A percentile compares a stretch with the other conserved stretches of the same genome.
Conservation (phyloP, 2,113 vertebrate genomes). For the Myotis davidii region DNA sequence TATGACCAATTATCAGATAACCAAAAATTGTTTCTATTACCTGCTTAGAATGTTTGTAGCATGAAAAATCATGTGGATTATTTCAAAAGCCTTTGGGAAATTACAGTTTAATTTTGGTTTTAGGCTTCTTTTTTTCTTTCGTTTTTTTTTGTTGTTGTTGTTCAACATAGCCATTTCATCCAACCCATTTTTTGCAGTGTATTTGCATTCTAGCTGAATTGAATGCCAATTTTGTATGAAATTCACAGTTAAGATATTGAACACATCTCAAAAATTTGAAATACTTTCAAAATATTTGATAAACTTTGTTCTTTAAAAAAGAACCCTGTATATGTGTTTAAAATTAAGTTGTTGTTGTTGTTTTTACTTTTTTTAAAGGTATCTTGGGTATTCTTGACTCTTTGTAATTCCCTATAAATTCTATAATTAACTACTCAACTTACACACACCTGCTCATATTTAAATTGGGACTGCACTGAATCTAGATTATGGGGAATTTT, state of each 20-base stretch:
- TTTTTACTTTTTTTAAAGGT: not conserved
- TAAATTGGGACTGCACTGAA: not conserved
- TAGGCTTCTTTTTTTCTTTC: constrained; percentile 5
- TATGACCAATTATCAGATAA: not conserved
- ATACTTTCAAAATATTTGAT: not conserved
- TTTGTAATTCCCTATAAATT: not conserved
- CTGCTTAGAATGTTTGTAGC: not conserved
- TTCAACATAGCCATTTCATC: not conserved
- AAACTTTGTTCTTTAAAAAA: not conserved
- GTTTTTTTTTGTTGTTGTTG: not conserved
- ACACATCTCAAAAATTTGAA: not conserved
- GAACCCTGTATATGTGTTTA: not conserved
- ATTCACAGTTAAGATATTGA: constrained; percentile 29
- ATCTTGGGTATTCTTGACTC: not conserved
- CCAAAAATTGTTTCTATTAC: not conserved
- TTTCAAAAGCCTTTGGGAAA: constrained; percentile 41
- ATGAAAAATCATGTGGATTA: not conserved
- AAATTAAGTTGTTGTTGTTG: too few relatives aligned
- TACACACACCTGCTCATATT: not conserved
- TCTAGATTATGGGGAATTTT: not conserved
- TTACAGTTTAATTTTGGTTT: constrained; percentile 32
- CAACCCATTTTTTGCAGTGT: not conserved
- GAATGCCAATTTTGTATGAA: not conserved
- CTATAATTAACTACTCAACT: constrained; percentile 4
- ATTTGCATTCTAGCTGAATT: not conserved